Base-by-base conservation (phyloP, 2,797 vertebrate genomes). In the Mormyrus proboscirostris region DNA sequence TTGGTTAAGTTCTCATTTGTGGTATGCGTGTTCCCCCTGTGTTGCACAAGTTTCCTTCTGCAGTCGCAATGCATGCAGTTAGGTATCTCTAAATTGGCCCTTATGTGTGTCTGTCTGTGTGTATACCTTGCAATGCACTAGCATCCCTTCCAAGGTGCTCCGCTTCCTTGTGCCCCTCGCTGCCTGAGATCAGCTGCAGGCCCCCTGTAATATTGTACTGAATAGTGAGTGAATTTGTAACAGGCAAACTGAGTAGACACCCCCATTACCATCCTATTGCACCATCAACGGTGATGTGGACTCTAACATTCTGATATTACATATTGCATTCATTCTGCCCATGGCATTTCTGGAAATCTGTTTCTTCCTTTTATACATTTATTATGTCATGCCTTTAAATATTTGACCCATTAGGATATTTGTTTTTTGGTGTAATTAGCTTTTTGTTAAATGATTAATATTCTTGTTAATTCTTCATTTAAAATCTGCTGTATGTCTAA, bases 341-440 rank as follows among this genome's bases (percentile, higher is more conserved):
- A 0, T 76, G 69, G 69, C 12, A 4, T 76, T 19, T 76, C 33
- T 76, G 69, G 33, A 41, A 41, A 69, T 69, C 9, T 69, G 62
- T 33, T 25, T 76, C 69, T 41, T 76, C 14, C 69, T 41, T 41
- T 41, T 76, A 38, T 41, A 76, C 33, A 76, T 76, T 76, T 76
- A 41, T 76, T 73, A 38, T 76, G 38, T 38, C 33, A 76, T 76
- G 69, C 69, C 16, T 19, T 76, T 76, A 76, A 76, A 41, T 41
- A 76, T 76, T 76, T 76, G 69, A 76, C 69, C 69, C 69, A 76
- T 76, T 38, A 76, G 14, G 38, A 76, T 76, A 41, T 76, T 76
- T 76, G 33, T 38, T 41, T 76, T 76, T 19, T 41, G 12, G 14
- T 7, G 69, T 41, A 76, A 76, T 76, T 41, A 41, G 69, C 33